phyloP scores from a whole-genome alignment of 1,140 invertebrate genomes.

The Caenorhabditis tropicalis region DNA sequence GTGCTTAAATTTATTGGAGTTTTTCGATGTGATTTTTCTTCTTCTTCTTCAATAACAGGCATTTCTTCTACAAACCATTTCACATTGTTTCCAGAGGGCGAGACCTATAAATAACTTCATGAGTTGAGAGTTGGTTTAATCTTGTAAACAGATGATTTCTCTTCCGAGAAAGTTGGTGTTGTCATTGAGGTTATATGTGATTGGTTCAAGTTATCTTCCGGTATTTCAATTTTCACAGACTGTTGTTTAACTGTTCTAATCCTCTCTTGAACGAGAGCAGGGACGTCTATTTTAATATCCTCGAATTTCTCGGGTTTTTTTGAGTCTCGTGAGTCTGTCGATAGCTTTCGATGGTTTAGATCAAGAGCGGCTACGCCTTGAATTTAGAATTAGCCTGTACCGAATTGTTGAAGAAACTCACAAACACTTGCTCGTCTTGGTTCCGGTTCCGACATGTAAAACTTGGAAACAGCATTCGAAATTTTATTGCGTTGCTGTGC shows the following conservation, averaged over 20 bases:
- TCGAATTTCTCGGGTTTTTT: not conserved
- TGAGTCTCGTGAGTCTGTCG: not conserved
- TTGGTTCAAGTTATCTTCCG: not conserved
- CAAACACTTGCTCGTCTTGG: conserved; percentile 25
- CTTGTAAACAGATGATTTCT: too few species aligned
- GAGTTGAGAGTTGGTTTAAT: too few species aligned
- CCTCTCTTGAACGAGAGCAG: not conserved
- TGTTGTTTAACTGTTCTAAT: conserved; percentile 9
- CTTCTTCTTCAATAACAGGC: conserved; percentile 20
- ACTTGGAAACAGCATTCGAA: not conserved
- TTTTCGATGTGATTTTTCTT: not conserved
- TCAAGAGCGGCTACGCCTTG: not conserved
- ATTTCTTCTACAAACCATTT: conserved; percentile 34
- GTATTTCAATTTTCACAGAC: conserved; percentile 1
- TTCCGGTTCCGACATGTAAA: not conserved
- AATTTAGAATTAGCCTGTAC: not conserved
- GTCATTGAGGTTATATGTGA: not conserved
- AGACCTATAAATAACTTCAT: too few species aligned
- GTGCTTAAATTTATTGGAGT: not conserved
- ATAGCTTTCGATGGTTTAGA: not conserved
- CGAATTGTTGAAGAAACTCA: not conserved
- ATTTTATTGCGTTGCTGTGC: not conserved
- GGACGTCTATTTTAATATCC: not conserved
- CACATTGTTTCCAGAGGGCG: not conserved
- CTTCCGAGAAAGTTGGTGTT: too few species aligned